A percentile compares a stretch with the other conserved stretches of the same genome.
phyloP scores from a whole-genome alignment of 2,797 vertebrate genomes.

The Microctenopoma lineatum region DNA sequence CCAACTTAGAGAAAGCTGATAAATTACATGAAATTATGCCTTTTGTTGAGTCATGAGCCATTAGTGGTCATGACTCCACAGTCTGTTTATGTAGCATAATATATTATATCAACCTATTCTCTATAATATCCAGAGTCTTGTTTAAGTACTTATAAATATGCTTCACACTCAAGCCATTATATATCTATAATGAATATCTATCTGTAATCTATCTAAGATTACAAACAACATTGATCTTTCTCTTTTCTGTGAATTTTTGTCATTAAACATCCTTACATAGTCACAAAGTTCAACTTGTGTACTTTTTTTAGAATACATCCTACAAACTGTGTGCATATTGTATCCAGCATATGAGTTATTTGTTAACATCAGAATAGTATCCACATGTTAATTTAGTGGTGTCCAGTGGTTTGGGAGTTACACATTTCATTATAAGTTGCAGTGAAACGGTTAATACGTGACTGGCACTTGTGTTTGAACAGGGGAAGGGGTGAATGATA shows the following conservation, averaged over 20 bases:
- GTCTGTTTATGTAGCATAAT: no score
- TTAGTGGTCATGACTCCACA: no score
- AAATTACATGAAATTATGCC: no score
- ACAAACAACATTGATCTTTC: background rate
- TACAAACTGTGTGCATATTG: background rate
- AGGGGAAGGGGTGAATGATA: slow-evolving; percentile 42
- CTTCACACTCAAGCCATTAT: no score
- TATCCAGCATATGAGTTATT: background rate
- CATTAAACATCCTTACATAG: background rate
- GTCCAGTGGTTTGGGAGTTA: background rate
- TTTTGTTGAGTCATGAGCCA: no score
- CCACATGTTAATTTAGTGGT: background rate
- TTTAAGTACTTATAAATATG: no score
- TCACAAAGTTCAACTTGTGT: background rate
- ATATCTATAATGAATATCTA: no score
- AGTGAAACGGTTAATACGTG: slow-evolving; percentile 21
- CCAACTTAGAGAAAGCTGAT: no score
- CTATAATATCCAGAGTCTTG: no score
- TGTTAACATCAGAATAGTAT: background rate
- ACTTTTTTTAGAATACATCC: background rate
- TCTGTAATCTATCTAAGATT: no score
- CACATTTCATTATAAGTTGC: background rate
- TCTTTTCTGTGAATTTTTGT: background rate
- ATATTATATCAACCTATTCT: no score
- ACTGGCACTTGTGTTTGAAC: slow-evolving; percentile 46